Percentiles rank a stretch among this genome's conserved stretches.
Conservation (phyloP, 2,797 vertebrate species). For the Lemur catta region DNA sequence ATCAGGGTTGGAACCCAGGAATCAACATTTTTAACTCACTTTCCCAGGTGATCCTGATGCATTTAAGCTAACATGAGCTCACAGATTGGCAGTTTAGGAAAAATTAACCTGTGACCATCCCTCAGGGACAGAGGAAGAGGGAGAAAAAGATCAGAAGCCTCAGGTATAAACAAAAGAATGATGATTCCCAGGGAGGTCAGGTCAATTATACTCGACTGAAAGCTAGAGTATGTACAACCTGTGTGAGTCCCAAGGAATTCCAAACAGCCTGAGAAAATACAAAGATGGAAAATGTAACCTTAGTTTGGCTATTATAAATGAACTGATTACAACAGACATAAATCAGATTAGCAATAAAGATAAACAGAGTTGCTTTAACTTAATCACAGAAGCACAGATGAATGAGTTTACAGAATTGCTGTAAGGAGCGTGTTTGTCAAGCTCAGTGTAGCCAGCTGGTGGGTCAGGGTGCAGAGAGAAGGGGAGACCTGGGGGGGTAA, state of each 20-base stretch:
- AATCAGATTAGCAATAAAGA: conserved; percentile 79
- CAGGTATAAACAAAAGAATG: background rate
- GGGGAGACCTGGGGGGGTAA: background rate
- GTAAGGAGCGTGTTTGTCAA: conserved; percentile 35
- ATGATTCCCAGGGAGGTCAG: conserved; percentile 10
- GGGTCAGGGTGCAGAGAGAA: background rate
- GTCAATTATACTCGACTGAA: background rate
- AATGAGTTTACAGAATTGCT: conserved; percentile 63
- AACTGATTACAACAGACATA: conserved; percentile 65
- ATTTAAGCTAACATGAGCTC: background rate
- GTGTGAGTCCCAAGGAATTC: conserved; percentile 55
- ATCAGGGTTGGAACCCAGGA: background rate
- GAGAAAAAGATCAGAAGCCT: background rate
- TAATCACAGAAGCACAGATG: conserved; percentile 71
- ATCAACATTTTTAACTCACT: background rate
- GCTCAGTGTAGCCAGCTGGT: background rate
- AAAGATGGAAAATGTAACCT: conserved; percentile 60
- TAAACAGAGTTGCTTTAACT: conserved; percentile 70
- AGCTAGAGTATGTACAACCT: background rate
- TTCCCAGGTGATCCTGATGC: background rate
- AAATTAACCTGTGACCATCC: background rate
- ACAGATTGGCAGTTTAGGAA: background rate
- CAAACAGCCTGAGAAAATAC: conserved; percentile 66
- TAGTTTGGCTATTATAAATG: conserved; percentile 71
- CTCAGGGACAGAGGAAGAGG: background rate